These are phyloP conservation scores for Hylaea fasciaria DNA, from an alignment of 2,888 invertebrate genomes.

Conservation along the genomic window DNA sequence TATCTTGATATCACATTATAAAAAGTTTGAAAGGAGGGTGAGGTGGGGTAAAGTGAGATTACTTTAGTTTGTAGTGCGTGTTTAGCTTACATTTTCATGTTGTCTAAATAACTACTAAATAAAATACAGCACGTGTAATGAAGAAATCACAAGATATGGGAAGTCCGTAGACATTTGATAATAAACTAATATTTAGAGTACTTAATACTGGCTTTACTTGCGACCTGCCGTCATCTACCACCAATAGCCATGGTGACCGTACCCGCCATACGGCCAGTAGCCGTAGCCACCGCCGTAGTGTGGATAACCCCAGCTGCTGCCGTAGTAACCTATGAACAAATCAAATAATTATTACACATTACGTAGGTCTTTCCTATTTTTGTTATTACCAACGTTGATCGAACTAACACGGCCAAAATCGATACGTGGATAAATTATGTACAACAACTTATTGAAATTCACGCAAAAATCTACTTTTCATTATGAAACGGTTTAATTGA, in stretches of 20 bases:
- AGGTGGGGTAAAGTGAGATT: too few relatives aligned
- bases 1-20: too few relatives aligned
- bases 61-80: too few relatives aligned
- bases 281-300: conserved; percentile 49
- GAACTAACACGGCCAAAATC: too few relatives aligned
- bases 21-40: too few relatives aligned
- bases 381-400: too few relatives aligned
- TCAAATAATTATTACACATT: too few relatives aligned
- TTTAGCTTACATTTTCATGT: not conserved
- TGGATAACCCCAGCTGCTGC: conserved; percentile 43
- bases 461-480: too few relatives aligned
- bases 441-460: too few relatives aligned
- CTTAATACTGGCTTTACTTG: conserved; percentile 13
- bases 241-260: conserved; percentile 51
- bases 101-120: conserved; percentile 32
- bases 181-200: not conserved
- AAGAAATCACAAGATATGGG: conserved; percentile 30
- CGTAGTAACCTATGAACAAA: conserved; percentile 32
- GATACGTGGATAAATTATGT: too few relatives aligned
- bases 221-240: conserved; percentile 45
- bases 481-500: too few relatives aligned
- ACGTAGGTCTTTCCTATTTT: too few relatives aligned
- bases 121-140: conserved; percentile 28
- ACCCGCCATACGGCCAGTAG: conserved; percentile 50
- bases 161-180: not conserved